These are phyloP conservation scores for Enteromius afrohamiltoni DNA, from an alignment of 2,797 vertebrate species.

Conservation along the genomic window DNA sequence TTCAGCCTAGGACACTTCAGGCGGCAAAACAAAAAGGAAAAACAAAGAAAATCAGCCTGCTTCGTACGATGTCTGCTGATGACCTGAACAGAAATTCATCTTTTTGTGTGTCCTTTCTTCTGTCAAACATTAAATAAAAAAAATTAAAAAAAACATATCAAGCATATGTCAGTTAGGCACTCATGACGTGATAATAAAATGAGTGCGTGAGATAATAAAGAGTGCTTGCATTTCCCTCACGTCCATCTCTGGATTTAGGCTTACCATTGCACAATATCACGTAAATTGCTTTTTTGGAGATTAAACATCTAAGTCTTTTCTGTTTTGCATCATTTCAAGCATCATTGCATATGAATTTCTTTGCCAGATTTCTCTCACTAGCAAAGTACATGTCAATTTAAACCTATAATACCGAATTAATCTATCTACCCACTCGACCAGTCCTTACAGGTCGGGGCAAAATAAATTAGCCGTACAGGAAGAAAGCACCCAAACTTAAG, in stretches of 20 bases:
- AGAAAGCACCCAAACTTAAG: conserved; percentile 60
- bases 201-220: conserved; percentile 63
- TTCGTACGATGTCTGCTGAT: conserved; percentile 33
- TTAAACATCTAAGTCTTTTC: conserved; percentile 43
- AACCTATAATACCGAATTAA: conserved; percentile 42
- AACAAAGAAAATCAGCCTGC: conserved; percentile 35
- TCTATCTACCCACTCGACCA: conserved; percentile 45
- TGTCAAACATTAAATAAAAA: conserved; percentile 69
- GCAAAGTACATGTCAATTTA: conserved; percentile 51
- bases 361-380: conserved; percentile 45
- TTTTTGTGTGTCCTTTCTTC: conserved; percentile 28
- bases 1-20: conserved; percentile 59
- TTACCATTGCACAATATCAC: conserved; percentile 63
- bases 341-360: conserved; percentile 63
- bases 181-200: conserved; percentile 50
- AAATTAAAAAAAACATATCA: conserved; percentile 68
- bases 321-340: conserved; percentile 54
- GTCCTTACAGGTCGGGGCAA: conserved; percentile 51
- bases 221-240: conserved; percentile 54
- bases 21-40: conserved; percentile 50
- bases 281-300: conserved; percentile 44
- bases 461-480: conserved; percentile 57
- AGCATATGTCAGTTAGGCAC: conserved; percentile 66
- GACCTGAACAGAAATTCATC: conserved; percentile 27
- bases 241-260: conserved; percentile 45